phyloP scores from a whole-genome alignment of 2,113 vertebrate genomes.

The Mesoclemmys tuberculata region DNA sequence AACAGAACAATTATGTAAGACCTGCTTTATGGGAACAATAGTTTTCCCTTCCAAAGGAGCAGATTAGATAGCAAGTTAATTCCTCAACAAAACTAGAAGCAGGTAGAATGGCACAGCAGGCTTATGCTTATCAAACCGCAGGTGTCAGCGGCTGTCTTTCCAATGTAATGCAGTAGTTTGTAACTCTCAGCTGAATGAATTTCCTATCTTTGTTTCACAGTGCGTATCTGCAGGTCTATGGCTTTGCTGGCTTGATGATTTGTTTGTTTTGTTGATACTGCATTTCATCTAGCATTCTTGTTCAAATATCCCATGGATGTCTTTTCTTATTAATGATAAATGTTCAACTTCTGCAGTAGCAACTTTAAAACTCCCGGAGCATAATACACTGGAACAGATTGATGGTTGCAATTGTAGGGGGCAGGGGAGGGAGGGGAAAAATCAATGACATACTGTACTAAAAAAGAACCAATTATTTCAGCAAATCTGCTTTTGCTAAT shows the following conservation, averaged over 20 bases:
- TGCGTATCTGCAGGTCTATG: fast-evolving
- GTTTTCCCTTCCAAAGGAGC: not conserved
- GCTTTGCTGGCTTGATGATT: fast-evolving
- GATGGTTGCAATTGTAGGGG: not conserved
- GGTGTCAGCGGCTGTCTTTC: fast-evolving
- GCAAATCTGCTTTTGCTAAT: conserved; percentile 58
- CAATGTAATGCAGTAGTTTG: fast-evolving
- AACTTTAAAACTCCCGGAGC: not conserved
- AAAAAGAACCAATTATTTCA: conserved; percentile 65
- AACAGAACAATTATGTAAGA: not conserved
- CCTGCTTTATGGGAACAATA: not conserved
- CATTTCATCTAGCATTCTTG: not conserved
- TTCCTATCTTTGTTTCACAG: not conserved
- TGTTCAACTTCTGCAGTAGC: not conserved
- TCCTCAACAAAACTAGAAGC: not conserved
- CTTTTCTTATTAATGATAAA: not conserved
- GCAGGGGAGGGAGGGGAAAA: conserved; percentile 32
- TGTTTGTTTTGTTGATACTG: not conserved
- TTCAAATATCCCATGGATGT: not conserved
- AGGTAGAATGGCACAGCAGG: not conserved
- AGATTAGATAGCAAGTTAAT: not conserved
- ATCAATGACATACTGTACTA: conserved; percentile 61
- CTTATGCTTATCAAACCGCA: not conserved
- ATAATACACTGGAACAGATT: not conserved
- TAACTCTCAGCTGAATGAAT: not conserved